Conservation (phyloP, 2,113 vertebrate species). For the Otolemur garnettii region DNA sequence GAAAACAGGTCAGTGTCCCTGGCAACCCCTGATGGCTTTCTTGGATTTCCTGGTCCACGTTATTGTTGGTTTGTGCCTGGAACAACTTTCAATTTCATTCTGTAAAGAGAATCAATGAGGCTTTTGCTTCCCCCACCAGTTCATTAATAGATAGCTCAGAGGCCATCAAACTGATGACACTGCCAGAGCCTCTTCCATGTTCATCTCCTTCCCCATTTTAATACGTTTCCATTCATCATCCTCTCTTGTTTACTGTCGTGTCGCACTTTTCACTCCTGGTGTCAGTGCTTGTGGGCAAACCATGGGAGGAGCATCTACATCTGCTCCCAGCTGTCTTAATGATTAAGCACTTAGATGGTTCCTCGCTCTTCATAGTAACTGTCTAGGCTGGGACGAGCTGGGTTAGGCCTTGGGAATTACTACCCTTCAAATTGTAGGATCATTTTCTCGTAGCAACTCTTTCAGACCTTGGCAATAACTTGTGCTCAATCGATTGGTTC, state of each 20-base stretch:
- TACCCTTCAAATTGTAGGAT: conserved; percentile 60
- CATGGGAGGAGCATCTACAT: conserved; percentile 49
- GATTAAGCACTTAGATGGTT: conserved; percentile 58
- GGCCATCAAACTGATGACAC: conserved; percentile 40
- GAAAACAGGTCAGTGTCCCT: not conserved
- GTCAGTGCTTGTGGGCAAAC: conserved; percentile 66
- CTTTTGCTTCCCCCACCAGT: not conserved
- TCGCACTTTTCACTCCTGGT: conserved; percentile 73
- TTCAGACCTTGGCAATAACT: conserved; percentile 8
- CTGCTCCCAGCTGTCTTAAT: conserved; percentile 70
- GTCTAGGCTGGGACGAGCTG: not conserved
- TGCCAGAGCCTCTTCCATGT: conserved; percentile 27
- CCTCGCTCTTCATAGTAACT: conserved; percentile 40
- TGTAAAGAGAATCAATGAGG: conserved; percentile 41
- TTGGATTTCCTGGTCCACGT: not conserved
- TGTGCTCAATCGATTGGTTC: not conserved
- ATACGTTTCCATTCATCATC: conserved; percentile 70
- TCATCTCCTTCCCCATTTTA: conserved; percentile 69
- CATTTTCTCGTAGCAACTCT: conserved; percentile 54
- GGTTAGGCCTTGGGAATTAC: conserved; percentile 43
- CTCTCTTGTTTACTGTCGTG: conserved; percentile 75
- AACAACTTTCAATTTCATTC: conserved; percentile 30
- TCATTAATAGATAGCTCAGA: conserved; percentile 78
- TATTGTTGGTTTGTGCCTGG: not conserved
- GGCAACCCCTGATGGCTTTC: not conserved